Conservation (phyloP, 2,113 vertebrate genomes). For the Protobothrops flavoviridis region DNA sequence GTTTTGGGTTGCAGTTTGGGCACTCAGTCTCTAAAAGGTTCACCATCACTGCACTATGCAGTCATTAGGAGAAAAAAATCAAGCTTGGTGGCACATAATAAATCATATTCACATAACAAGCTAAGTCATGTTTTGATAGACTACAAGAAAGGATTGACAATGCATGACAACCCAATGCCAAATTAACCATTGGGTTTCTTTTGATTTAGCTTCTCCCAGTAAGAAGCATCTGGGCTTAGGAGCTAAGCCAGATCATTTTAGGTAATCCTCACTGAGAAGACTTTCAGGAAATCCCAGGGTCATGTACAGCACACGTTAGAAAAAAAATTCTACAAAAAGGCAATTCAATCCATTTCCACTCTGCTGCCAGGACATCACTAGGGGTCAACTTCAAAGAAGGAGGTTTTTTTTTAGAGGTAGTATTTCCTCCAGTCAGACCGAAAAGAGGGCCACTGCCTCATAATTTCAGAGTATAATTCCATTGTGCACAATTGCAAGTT, state of each 20-base stretch:
- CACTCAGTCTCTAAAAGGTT: too few relatives aligned
- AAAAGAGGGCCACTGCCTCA: neutral
- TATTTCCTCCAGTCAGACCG: neutral
- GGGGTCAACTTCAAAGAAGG: neutral
- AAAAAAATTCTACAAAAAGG: neutral
- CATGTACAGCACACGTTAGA: neutral
- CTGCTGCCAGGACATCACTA: neutral
- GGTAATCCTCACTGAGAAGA: neutral
- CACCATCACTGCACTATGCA: neutral
- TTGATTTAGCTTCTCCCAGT: neutral
- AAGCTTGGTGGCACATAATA: neutral
- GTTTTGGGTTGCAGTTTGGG: too few relatives aligned
- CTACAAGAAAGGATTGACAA: neutral
- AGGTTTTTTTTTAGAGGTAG: neutral
- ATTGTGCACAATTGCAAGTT: neutral
- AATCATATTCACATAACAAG: neutral
- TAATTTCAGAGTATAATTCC: neutral
- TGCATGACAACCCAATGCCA: neutral
- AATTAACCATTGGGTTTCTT: neutral
- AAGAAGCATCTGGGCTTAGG: neutral
- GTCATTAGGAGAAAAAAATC: neutral
- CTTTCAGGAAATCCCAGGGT: neutral
- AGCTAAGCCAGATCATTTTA: neutral
- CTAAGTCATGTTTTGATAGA: neutral
- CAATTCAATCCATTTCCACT: neutral